Evolutionary conservation across 2,888 invertebrate species (phyloP), one percentile per base, ranked within the genome.

Genomic region (Drepanosiphum platanoidis): DNA sequence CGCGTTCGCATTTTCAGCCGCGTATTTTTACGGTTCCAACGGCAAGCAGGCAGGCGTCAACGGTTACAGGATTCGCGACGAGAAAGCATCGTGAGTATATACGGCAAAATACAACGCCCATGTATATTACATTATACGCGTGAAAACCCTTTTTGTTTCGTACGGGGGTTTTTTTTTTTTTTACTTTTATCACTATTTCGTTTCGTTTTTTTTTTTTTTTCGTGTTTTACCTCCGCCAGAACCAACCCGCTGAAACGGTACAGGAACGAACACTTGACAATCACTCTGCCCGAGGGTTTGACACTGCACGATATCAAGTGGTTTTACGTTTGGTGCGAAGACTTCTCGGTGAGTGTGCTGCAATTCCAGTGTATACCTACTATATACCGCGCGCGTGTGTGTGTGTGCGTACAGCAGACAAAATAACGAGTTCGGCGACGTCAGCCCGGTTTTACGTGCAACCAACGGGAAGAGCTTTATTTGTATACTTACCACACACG

Each of bases 251-350:
- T 97, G 89, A 93, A 93, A 88, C 92, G 93, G 88, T 97, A 97
- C 91, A 92, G 94, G 87, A 95, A 94, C 88, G 94, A 95, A 90
- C 93, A 94, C 89, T 92, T 97, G 88, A 95, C 96, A 81, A 90
- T 97, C 74, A 94, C 96, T 22, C 91, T 97, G 88, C 97, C 97
- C 0, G 96, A 96, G 88, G 96, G 96, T 74, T 94, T 95, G 89
- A 95, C 95, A 46, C 91, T 97, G 86, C 92, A 92, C 88, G 95
- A 95, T 90, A 92, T 96, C 89, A 93, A 93, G 89, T 97, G 97
- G 95, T 94, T 97, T 90, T 94, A 95, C 18, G 93, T 97, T 61
- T 97, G 96, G 95, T 97, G 97, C 90, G 95, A 96, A 89, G 96
- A 96, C 89, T 96, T 94, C 89, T 92, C 94, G 86, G 97, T 97